Evolutionary conservation across 2,113 vertebrate species (phyloP), one percentile per base, ranked within the genome.

Genomic region (Pavo muticus): DNA sequence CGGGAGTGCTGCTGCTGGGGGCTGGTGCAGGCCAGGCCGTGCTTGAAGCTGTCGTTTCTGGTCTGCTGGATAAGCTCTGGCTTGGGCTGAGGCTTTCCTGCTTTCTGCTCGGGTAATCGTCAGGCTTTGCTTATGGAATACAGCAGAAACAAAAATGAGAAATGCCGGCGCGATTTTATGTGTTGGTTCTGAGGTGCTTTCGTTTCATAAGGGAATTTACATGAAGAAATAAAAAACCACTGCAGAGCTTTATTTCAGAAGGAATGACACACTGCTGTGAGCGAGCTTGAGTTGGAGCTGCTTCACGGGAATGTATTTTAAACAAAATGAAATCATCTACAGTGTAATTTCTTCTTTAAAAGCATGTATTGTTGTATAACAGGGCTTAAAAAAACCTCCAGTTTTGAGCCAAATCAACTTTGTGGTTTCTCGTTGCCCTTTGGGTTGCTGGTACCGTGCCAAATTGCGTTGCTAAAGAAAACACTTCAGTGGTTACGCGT

Each of bases 371-470:
- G 67, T 90, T 93, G 35, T 90, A 86, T 84, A 93, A 69, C 19
- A 12, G 37, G 37, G 59, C 48, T 88, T 74, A 54, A 54, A 54
- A 54, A 29, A 29, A 3, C 52, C 4, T 24, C 42, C 16, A 32
- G 71, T 93, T 85, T 91, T 90, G 83, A 93, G 67, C 79, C 65
- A 92, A 27, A 88, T 91, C 44, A 73, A 40, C 70, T 71, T 77
- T 88, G 79, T 64, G 83, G 82, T 91, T 97, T 96, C 93, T 90
- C 88, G 72, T 95, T 91, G 88, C 71, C 69, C 76, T 93, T 84
- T 86, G 65, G 57, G 61, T 77, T 90, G n/a, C 83, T 93, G 90
- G 69, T 88, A 23, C 52, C 0, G 0, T 57, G 85, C 94, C 91
- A 94, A 57, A 73, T 92, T 6, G 9, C 30, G 14, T 90, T 65